A percentile compares a stretch with the other conserved stretches of the same genome.
These are phyloP conservation scores for Orchestia grillus DNA, from an alignment of 1,140 invertebrate genomes.

Conservation along the genomic window DNA sequence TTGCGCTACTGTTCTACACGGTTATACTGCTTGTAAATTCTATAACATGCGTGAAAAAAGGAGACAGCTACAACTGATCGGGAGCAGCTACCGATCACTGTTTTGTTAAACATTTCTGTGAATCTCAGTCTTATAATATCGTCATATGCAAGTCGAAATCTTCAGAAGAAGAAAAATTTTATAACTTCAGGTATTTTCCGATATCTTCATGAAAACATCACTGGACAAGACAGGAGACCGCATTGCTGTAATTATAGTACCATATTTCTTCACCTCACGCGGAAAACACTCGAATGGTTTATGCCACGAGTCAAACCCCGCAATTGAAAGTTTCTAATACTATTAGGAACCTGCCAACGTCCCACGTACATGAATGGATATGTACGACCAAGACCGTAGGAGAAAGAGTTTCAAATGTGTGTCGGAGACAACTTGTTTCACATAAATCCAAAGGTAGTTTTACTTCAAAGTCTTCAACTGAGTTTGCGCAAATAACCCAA, in stretches of 20 bases:
- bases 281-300: background rate
- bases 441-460: too few species aligned
- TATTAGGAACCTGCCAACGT: background rate
- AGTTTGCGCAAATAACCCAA: too few species aligned
- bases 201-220: background rate
- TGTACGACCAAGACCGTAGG: background rate
- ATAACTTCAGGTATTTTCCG: background rate
- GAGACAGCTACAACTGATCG: too few species aligned
- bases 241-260: background rate
- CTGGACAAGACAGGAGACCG: background rate
- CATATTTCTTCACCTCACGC: background rate
- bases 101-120: too few species aligned
- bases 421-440: background rate
- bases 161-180: background rate
- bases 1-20: background rate
- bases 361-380: background rate
- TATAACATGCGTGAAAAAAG: background rate
- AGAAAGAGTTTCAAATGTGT: background rate
- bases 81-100: too few species aligned
- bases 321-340: background rate
- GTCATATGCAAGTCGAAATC: too few species aligned
- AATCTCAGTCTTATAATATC: too few species aligned
- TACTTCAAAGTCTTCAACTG: too few species aligned
- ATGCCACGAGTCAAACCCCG: background rate
- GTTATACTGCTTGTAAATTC: background rate